Conservation (phyloP, 2,888 invertebrate genomes). For the Lepeophtheirus nordmannii region DNA sequence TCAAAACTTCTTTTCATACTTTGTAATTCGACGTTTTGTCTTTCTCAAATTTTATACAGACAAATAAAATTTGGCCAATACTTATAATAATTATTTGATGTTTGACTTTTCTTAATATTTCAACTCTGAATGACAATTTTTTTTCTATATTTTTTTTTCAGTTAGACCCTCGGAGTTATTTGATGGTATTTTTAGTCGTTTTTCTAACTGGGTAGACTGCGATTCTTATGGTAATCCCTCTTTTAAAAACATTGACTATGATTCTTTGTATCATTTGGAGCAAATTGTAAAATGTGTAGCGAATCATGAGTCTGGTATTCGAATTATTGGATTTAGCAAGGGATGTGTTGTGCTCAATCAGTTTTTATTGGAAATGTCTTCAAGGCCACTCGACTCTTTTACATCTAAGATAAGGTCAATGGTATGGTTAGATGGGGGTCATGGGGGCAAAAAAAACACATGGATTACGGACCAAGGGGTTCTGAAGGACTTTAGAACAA, state of each 20-base stretch:
- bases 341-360: conserved; percentile 86
- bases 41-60: no score
- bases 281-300: neutral
- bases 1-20: no score
- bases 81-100: no score
- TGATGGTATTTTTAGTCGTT: neutral
- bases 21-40: no score
- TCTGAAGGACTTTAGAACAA: conserved; percentile 50
- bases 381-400: conserved; percentile 37
- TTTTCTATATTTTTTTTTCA: neutral
- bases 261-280: neutral
- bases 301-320: conserved; percentile 13
- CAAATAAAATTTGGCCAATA: no score
- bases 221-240: neutral
- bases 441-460: conserved; percentile 69
- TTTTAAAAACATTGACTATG: no score
- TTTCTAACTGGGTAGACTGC: neutral
- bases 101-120: no score
- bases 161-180: neutral
- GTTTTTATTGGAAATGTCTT: conserved; percentile 66
- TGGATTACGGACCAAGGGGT: conserved; percentile 65
- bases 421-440: conserved; percentile 83
- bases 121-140: no score
- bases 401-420: conserved; percentile 54
- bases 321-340: conserved; percentile 71